Base-by-base conservation (phyloP, 37 sponge, comb jelly and placozoan species). In the Beroe ovata region DNA sequence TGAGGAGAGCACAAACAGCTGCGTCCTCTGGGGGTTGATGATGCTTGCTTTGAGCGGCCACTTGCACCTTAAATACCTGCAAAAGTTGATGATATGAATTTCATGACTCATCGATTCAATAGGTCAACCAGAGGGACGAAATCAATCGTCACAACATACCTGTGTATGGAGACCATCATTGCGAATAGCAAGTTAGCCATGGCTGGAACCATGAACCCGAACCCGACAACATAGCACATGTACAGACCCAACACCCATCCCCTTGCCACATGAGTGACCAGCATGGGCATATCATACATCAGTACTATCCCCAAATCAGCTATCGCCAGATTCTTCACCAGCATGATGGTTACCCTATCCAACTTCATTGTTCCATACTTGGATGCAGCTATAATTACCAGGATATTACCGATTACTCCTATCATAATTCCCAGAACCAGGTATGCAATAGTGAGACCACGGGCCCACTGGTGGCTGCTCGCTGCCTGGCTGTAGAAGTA, bases 261-360 rank as follows among this genome's bases (percentile, higher is more conserved):
- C 54, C 47, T 1, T 21, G 54, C 23, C 4, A 42, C 1, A 42
- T 77, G 84, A 23, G 84, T 40, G 26, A 77, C 47, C 42, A 77
- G 22, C 84, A 77, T 33, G 22, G 84, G 84, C 54, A 77, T 8
- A 40, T 77, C 84, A 40, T 42, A 77, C 54, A 41, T 41, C 21
- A 77, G 0, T 21, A 77, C 54, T 23, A 77, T 0, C 41, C 26
- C n/a, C 54, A 77, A 6, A 40, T 77, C 84, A 25, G 84, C 84
- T 42, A 77, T 77, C 3, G 84, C 84, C 84, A 77, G 54, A 54
- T 77, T 77, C 54, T 36, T 11, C 0, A 77, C 84, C 84, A 77
- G 47, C n/a, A 25, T 35, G 21, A 77, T 77, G 18, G 84, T 77
- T 18, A 77, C 29, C 0, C 84, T 42, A 29, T 77, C 84, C 22